A percentile compares a stretch with the other conserved stretches of the same genome.
phyloP scores from a whole-genome alignment of 2,888 invertebrate species.

The Leptura quadrifasciata region DNA sequence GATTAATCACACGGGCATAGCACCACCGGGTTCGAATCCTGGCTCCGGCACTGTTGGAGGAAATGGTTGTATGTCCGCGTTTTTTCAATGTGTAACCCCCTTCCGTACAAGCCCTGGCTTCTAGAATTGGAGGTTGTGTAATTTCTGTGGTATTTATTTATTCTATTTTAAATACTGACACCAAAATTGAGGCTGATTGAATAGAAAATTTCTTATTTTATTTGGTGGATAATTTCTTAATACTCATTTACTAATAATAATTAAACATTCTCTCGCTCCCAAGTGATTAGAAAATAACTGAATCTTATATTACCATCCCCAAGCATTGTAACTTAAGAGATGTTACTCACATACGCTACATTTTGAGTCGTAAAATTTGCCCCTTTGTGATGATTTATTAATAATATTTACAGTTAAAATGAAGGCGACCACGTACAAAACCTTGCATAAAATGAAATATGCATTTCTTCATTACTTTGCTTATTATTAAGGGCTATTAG shows the following conservation, averaged over 20 bases:
- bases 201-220: too few relatives aligned
- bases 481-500: conserved; percentile 59
- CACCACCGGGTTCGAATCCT: too few relatives aligned
- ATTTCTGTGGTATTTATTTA: too few relatives aligned
- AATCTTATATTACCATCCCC: background rate
- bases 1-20: too few relatives aligned
- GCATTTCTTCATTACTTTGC: conserved; percentile 56
- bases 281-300: background rate
- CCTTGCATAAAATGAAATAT: conserved; percentile 48
- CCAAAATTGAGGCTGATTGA: too few relatives aligned
- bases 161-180: too few relatives aligned
- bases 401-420: conserved; percentile 5
- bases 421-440: background rate
- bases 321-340: background rate
- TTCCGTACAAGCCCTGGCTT: too few relatives aligned
- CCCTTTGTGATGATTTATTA: background rate
- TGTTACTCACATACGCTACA: background rate
- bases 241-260: background rate
- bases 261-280: background rate
- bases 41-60: too few relatives aligned
- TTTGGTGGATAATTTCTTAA: background rate
- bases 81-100: too few relatives aligned
- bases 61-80: too few relatives aligned
- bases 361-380: background rate
- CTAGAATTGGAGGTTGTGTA: too few relatives aligned